A percentile compares a stretch with the other conserved stretches of the same genome.
Evolutionary conservation across 2,113 vertebrate species (phyloP).

Genomic region (Hystrix cristata): DNA sequence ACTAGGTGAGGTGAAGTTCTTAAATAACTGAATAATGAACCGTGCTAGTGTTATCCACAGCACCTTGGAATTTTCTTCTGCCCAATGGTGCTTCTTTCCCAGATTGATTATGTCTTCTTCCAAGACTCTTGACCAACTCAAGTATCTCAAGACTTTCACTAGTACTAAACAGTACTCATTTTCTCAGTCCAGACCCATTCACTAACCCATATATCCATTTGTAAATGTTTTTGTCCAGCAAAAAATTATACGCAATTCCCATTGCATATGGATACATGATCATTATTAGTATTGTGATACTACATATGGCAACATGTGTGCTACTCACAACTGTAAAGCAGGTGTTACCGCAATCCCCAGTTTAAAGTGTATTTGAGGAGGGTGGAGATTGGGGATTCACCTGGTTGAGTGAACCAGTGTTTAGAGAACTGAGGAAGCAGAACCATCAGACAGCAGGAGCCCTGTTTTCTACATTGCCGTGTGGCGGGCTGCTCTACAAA

Average conservation of each 20-base stretch:
- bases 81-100: not conserved
- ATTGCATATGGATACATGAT: not conserved
- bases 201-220: not conserved
- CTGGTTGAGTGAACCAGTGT: not conserved
- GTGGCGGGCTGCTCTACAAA: not conserved
- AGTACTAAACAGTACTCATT: not conserved
- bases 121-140: not conserved
- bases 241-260: not conserved
- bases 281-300: not conserved
- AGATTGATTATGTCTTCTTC: not conserved
- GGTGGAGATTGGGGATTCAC: not conserved
- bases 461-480: not conserved
- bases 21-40: conserved; percentile 37
- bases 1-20: conserved; percentile 63
- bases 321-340: not conserved
- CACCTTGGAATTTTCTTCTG: conserved; percentile 49
- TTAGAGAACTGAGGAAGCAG: not conserved
- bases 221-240: not conserved
- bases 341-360: not conserved
- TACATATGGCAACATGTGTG: not conserved
- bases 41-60: not conserved
- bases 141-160: not conserved
- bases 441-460: not conserved
- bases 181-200: not conserved
- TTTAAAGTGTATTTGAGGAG: not conserved